Percentiles rank a stretch among this genome's conserved stretches.
Conservation (phyloP, 1,140 invertebrate genomes). For the Diprion similis region DNA sequence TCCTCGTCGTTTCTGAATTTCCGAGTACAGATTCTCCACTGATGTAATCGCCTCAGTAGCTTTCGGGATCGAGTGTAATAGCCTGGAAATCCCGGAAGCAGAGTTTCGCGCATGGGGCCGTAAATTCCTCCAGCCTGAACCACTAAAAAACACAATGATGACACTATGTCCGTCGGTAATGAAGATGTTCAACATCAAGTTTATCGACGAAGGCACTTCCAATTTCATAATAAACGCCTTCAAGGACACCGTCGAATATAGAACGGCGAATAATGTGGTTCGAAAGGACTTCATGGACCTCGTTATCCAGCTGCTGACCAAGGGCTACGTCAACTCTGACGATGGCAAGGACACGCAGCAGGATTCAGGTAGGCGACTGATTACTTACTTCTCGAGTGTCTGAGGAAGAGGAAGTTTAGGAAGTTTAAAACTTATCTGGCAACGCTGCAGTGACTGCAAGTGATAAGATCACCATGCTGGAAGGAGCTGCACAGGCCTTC, state of each 20-base stretch:
- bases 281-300: conserved; percentile 50
- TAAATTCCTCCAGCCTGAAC: conserved; percentile 22
- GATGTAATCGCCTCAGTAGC: conserved; percentile 66
- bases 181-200: conserved; percentile 14
- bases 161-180: conserved; percentile 21
- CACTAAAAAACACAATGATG: conserved; percentile 14
- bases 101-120: conserved; percentile 36
- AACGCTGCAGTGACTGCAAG: too few relatives aligned
- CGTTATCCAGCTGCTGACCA: conserved; percentile 44
- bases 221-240: conserved; percentile 44
- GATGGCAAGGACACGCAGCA: background rate
- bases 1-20: background rate
- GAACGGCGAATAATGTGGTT: conserved; percentile 38
- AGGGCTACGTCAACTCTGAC: conserved; percentile 13
- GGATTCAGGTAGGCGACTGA: background rate
- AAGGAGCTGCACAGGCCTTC: conserved; percentile 33
- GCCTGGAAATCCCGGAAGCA: conserved; percentile 47
- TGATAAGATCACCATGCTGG: background rate
- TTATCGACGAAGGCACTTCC: conserved; percentile 26
- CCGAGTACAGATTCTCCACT: conserved; percentile 61
- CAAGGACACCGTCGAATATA: conserved; percentile 33
- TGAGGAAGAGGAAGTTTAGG: too few relatives aligned
- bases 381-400: too few relatives aligned
- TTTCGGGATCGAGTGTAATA: conserved; percentile 60
- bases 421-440: too few relatives aligned